These are phyloP conservation scores for Lophius americanus DNA, from an alignment of 2,797 vertebrate genomes.

Conservation along the genomic window DNA sequence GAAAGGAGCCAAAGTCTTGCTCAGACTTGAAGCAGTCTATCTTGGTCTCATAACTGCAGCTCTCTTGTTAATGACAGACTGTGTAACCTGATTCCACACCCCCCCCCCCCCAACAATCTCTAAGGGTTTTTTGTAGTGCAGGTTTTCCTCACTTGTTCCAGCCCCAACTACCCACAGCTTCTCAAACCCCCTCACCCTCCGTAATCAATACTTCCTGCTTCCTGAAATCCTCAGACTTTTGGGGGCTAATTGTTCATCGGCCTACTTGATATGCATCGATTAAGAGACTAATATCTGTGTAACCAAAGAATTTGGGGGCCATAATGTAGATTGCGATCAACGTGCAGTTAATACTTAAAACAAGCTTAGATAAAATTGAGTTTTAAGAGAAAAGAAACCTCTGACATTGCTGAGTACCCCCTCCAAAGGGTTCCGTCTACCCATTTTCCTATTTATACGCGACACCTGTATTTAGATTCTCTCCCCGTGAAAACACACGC, in stretches of 20 bases:
- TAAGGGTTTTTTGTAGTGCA: slow-evolving; percentile 52
- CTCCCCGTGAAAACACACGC: too few species aligned
- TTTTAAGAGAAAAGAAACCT: too few species aligned
- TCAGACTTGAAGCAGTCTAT: slow-evolving; percentile 81
- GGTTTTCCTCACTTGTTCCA: slow-evolving; percentile 73
- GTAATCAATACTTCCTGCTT: not conserved
- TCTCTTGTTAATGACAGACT: slow-evolving; percentile 84
- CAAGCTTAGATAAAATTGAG: not conserved
- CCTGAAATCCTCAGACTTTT: too few species aligned
- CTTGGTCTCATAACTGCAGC: slow-evolving; percentile 76
- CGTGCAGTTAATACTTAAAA: too few species aligned
- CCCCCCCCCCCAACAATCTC: slow-evolving; percentile 41
- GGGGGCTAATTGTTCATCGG: too few species aligned
- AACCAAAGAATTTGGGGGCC: too few species aligned
- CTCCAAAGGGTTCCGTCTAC: too few species aligned
- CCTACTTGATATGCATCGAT: too few species aligned
- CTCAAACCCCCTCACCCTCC: slow-evolving; percentile 41
- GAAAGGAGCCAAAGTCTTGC: slow-evolving; percentile 74
- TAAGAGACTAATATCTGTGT: too few species aligned
- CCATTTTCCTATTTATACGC: too few species aligned
- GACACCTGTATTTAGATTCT: too few species aligned
- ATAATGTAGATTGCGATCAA: slow-evolving; percentile 7
- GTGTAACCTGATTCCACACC: slow-evolving; percentile 79
- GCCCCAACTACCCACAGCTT: slow-evolving; percentile 79
- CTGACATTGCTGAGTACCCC: too few species aligned